phyloP scores from a whole-genome alignment of 2,797 vertebrate species.

The Cichlasoma orientale region DNA sequence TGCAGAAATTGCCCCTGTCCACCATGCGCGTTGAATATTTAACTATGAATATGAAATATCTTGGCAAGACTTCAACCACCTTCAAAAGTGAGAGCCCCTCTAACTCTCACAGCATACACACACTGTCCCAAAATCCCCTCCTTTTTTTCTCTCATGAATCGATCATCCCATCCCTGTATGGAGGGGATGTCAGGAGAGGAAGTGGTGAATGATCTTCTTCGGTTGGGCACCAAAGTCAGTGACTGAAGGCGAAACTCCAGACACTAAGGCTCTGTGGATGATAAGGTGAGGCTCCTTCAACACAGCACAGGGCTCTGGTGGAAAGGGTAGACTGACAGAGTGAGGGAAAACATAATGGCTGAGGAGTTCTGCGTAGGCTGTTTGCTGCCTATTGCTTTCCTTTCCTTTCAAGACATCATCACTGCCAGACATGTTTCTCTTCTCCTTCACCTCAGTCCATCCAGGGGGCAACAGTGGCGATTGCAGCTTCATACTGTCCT shows the following conservation, averaged over 20 bases:
- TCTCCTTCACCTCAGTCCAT: slow-evolving; percentile 46
- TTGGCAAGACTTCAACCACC: slow-evolving; percentile 71
- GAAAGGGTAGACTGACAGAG: slow-evolving; percentile 35
- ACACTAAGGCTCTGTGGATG: slow-evolving; percentile 41
- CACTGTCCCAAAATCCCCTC: slow-evolving; percentile 18
- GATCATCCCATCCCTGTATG: slow-evolving; percentile 58
- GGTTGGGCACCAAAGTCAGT: slow-evolving; percentile 59
- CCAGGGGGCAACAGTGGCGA: slow-evolving; percentile 2
- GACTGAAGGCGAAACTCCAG: slow-evolving; percentile 40
- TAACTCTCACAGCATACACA: slow-evolving; percentile 31
- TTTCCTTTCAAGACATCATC: background rate
- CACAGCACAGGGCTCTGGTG: background rate
- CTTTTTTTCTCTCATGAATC: slow-evolving; percentile 51
- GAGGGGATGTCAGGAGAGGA: slow-evolving; percentile 52
- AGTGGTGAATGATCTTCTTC: slow-evolving; percentile 56
- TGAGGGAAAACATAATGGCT: slow-evolving; percentile 30
- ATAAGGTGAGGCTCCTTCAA: slow-evolving; percentile 42
- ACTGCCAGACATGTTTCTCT: background rate
- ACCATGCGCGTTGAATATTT: slow-evolving; percentile 71
- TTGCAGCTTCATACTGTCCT: slow-evolving; percentile 46
- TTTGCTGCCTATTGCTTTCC: slow-evolving; percentile 32
- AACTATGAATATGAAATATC: slow-evolving; percentile 73
- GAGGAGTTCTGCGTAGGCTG: slow-evolving; percentile 36
- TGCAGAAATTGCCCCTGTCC: slow-evolving; percentile 76
- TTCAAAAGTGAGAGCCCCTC: slow-evolving; percentile 61